Conservation (phyloP, 2,888 invertebrate genomes). For the Rapana venosa region DNA sequence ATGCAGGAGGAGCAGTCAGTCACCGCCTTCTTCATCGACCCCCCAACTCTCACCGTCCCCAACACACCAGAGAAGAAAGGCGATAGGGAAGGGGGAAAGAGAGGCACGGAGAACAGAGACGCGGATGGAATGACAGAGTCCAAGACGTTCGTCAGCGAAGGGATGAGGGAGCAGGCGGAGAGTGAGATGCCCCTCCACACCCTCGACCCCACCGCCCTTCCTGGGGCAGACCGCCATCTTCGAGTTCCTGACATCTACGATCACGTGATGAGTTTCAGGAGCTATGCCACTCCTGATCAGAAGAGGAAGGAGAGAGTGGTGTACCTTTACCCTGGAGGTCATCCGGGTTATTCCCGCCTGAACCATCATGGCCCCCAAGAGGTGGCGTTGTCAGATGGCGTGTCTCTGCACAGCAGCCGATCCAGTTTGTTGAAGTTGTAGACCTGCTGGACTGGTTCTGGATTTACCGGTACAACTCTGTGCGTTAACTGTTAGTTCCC, state of each 20-base stretch:
- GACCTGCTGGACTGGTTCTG: not conserved
- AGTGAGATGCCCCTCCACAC: slow-evolving; percentile 25
- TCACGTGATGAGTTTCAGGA: slow-evolving; percentile 51
- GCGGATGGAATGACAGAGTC: not conserved
- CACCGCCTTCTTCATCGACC: not conserved
- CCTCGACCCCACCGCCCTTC: slow-evolving; percentile 28
- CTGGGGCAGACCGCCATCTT: not conserved
- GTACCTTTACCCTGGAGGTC: not conserved
- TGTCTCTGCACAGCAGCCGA: slow-evolving; percentile 21
- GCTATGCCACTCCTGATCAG: slow-evolving; percentile 43
- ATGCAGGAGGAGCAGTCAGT: not conserved
- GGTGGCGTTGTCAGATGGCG: not conserved
- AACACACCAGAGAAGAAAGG: not conserved
- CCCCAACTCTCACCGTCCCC: not conserved
- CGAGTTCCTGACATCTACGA: slow-evolving; percentile 24
- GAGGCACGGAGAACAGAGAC: not conserved
- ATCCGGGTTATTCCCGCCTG: slow-evolving; percentile 30
- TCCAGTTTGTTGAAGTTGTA: slow-evolving; percentile 33
- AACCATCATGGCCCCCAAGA: slow-evolving; percentile 24
- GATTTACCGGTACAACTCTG: not conserved
- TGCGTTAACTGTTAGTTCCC: not conserved
- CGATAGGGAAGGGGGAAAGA: not conserved
- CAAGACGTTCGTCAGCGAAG: slow-evolving; percentile 22
- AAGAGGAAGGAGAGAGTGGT: slow-evolving; percentile 6
- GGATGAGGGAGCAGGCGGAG: slow-evolving; percentile 21